phyloP scores from a whole-genome alignment of 1,140 invertebrate genomes.

The Achroia grisella region DNA sequence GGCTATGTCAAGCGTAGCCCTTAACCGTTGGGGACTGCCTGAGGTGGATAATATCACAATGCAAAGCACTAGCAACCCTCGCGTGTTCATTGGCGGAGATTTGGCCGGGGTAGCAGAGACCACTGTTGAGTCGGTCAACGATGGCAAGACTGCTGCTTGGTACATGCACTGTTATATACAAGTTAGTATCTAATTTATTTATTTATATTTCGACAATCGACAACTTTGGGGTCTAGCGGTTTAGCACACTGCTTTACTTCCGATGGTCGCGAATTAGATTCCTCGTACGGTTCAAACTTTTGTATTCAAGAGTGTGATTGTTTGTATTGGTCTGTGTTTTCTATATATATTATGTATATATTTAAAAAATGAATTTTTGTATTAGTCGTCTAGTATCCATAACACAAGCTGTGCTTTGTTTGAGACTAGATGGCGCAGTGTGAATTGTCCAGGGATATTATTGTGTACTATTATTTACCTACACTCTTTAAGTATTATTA shows the following conservation, averaged over 20 bases:
- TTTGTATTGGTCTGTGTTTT: too few species aligned
- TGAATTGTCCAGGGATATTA: too few species aligned
- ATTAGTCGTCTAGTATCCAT: too few species aligned
- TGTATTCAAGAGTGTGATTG: too few species aligned
- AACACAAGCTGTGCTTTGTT: too few species aligned
- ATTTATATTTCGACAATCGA: not conserved
- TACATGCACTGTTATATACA: conserved; percentile 95
- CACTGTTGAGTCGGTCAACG: conserved; percentile 98
- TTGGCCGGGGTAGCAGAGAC: conserved; percentile 95
- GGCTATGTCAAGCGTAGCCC: conserved; percentile 85
- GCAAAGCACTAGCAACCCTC: conserved; percentile 80
- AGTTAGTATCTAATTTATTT: conserved; percentile 64
- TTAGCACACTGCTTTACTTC: too few species aligned
- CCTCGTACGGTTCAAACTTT: too few species aligned
- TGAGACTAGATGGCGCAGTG: too few species aligned
- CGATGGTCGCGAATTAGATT: too few species aligned
- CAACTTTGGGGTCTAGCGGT: too few species aligned
- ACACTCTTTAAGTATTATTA: not conserved
- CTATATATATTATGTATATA: too few species aligned
- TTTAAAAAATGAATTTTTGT: too few species aligned
- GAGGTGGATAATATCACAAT: conserved; percentile 85
- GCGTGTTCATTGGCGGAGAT: conserved; percentile 96
- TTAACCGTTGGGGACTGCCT: conserved; percentile 86
- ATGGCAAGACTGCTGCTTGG: conserved; percentile 98
- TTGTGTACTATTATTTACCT: not conserved